A percentile compares a stretch with the other conserved stretches of the same genome.
Evolutionary conservation across 2,113 vertebrate genomes (phyloP).

Genomic region (Aepyceros melampus): DNA sequence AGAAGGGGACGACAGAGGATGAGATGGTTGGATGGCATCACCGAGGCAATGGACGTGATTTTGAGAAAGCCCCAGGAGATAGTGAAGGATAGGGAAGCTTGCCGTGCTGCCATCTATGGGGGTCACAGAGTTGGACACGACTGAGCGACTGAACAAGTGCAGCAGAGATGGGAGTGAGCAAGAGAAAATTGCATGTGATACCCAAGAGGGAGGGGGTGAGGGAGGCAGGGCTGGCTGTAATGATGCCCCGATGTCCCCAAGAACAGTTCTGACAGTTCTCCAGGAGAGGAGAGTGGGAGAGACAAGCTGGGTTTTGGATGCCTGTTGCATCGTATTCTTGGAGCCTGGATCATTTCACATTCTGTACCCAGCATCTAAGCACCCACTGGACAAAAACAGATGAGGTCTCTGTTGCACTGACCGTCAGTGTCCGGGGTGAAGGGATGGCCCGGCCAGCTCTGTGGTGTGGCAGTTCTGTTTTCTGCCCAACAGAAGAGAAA

Average conservation of each 20-base stretch:
- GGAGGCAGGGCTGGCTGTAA: not conserved
- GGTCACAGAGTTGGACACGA: not conserved
- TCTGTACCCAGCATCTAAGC: not conserved
- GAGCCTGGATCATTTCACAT: not conserved
- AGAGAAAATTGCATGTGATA: not conserved
- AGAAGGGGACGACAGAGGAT: not conserved
- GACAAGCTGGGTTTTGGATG: not conserved
- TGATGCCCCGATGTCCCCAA: rapidly evolving
- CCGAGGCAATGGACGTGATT: not conserved
- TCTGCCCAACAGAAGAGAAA: not conserved
- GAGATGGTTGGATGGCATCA: not conserved
- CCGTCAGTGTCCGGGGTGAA: rapidly evolving
- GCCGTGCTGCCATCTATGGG: not conserved
- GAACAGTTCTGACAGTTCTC: rapidly evolving
- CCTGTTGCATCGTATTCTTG: not conserved
- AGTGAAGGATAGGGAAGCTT: not conserved
- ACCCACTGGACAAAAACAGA: not conserved
- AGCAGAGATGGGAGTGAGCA: rapidly evolving
- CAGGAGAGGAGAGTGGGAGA: not conserved
- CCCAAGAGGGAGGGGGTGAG: rapidly evolving
- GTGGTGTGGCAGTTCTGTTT: not conserved
- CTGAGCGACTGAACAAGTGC: not conserved
- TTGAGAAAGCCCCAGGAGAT: not conserved
- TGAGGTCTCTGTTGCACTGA: rapidly evolving
- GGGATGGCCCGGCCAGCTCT: not conserved